A percentile compares a stretch with the other conserved stretches of the same genome.
phyloP scores from a whole-genome alignment of 2,888 invertebrate genomes.

The Tetheella fluctuosa region DNA sequence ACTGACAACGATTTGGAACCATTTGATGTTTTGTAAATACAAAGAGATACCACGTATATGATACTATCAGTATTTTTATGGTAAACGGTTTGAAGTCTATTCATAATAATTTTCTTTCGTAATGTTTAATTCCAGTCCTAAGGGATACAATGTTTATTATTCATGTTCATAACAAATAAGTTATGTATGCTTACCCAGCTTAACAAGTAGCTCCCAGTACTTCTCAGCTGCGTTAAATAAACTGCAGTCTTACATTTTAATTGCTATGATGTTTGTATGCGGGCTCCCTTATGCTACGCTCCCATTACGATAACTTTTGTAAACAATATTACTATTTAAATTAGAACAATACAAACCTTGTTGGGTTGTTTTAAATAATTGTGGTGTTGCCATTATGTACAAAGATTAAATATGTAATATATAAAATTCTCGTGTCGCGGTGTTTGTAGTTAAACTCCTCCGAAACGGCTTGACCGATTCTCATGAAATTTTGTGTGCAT shows the following conservation, averaged over 20 bases:
- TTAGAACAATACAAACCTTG: not conserved
- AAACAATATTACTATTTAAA: not conserved
- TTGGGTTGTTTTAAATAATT: not conserved
- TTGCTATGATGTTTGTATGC: slow-evolving; percentile 6
- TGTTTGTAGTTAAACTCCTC: too few species aligned
- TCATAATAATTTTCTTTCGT: too few species aligned
- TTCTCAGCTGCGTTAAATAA: not conserved
- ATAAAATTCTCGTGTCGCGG: too few species aligned
- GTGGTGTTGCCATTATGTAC: not conserved
- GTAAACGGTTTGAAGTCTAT: too few species aligned
- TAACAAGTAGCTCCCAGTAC: not conserved
- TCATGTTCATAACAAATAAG: not conserved
- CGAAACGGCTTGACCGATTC: too few species aligned
- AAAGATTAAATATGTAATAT: too few species aligned
- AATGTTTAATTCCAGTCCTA: too few species aligned
- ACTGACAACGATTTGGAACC: not conserved
- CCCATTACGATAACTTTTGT: slow-evolving; percentile 6
- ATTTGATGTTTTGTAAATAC: too few species aligned
- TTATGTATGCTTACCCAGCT: slow-evolving; percentile 4
- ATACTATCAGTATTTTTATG: too few species aligned
- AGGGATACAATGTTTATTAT: too few species aligned
- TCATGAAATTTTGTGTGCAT: too few species aligned
- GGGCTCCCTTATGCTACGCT: not conserved
- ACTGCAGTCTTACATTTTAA: slow-evolving; percentile 12
- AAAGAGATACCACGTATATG: too few species aligned